Evolutionary conservation across 2,797 vertebrate genomes (phyloP), one percentile per base, ranked within the genome.

Genomic region (Cheirogaleus major): DNA sequence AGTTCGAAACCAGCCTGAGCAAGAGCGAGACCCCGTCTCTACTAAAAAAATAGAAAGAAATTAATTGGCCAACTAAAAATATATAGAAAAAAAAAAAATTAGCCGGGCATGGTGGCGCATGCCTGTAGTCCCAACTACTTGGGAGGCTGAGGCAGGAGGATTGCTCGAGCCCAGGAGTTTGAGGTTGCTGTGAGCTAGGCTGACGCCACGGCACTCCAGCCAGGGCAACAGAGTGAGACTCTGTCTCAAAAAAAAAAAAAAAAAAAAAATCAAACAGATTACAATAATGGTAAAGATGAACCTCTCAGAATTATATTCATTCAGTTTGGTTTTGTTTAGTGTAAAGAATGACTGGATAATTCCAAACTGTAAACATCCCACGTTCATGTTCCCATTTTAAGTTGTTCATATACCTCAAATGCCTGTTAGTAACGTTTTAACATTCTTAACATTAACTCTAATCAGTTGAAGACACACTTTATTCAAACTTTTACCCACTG

Each of bases 401-500:
- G 7, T 76, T 69, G 38, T 61, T 90, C 27, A 67, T 70, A 2
- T 72, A 89, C 63, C 41, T 95, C 73, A 57, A 25, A 90, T 18
- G 12, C 4, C n/a, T 43, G 27, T 86, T 20, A 75, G 4, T 8
- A 65, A 65, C 32, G n/a, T 65, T 65, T 63, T 65, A 32, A 65
- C 32, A n/a, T 69, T 69, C n/a, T 69, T 84, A 90, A 89, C 80
- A 25, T 80, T 69, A 97, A 93, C 11, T 76, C 45, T 69, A 87
- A 3, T 73, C 32, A 92, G 75, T 3, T 89, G 38, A 89, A 32
- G 63, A 82, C 1, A 90, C 45, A 65, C 48, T 69, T 94, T 57
- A 92, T 7, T 67, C 70, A 81, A 89, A 78, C 3, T 84, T 95
- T 92, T 78, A 92, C 23, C 27, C 35, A 88, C 8, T 70, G 55